Percentiles rank a stretch among this genome's conserved stretches.
Conservation (phyloP, 2,113 vertebrate species). For the Seriola aureovittata region DNA sequence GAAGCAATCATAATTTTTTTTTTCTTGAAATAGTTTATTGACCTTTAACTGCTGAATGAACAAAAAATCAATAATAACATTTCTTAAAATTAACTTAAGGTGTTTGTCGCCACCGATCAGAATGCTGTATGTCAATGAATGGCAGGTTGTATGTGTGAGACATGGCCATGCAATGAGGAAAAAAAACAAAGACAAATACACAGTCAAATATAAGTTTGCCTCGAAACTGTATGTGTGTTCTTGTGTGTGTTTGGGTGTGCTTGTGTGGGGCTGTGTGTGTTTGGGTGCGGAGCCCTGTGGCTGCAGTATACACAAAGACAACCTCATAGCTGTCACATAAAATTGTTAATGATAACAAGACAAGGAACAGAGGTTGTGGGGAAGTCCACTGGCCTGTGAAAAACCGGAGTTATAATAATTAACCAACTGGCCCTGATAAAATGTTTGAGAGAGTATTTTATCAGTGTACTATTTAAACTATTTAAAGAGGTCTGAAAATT, state of each 20-base stretch:
- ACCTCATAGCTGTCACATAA: neutral
- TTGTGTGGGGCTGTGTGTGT: neutral
- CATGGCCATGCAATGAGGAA: conserved; percentile 45
- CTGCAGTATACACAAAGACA: neutral
- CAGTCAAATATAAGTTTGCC: neutral
- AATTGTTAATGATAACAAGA: neutral
- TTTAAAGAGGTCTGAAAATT: neutral
- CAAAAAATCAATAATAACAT: no score
- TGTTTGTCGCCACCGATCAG: neutral
- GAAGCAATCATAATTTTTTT: neutral
- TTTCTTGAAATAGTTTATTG: neutral
- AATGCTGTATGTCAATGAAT: conserved; percentile 17
- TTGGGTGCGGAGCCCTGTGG: neutral
- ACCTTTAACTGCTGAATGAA: neutral
- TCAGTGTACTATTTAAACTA: neutral
- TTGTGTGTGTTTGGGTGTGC: neutral
- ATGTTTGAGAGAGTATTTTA: neutral
- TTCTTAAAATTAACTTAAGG: neutral
- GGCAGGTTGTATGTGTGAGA: neutral
- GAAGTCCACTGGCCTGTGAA: neutral
- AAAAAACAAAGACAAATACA: neutral
- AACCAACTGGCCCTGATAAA: neutral
- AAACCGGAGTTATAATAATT: neutral
- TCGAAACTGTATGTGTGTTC: neutral
- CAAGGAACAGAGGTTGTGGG: neutral